These are phyloP conservation scores for Stomatorhinus ivindoensis DNA, from an alignment of 2,113 vertebrate genomes.

Conservation along the genomic window DNA sequence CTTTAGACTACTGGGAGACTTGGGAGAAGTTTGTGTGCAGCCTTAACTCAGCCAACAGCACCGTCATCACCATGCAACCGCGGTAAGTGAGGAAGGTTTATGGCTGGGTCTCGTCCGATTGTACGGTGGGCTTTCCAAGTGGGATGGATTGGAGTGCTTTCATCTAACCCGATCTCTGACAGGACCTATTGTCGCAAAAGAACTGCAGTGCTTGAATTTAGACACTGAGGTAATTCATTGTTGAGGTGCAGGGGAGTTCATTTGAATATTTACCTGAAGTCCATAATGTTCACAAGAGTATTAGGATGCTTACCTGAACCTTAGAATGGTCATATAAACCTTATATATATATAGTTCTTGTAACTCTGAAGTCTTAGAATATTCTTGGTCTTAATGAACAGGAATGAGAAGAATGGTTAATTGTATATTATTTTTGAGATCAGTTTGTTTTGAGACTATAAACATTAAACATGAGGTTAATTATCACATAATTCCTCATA, in stretches of 20 bases:
- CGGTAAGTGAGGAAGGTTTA: constrained; percentile 24
- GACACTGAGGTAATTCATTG: not conserved
- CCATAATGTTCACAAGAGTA: not conserved
- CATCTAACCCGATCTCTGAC: not conserved
- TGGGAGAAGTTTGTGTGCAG: constrained; percentile 18
- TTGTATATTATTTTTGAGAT: not conserved
- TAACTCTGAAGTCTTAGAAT: not conserved
- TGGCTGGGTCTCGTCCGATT: not conserved
- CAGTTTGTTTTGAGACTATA: not conserved
- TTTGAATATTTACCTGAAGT: not conserved
- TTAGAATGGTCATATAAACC: not conserved
- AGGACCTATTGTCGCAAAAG: not conserved
- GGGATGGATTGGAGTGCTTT: not conserved
- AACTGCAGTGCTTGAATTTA: not conserved
- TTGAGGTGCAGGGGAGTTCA: not conserved
- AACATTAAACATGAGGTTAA: not conserved
- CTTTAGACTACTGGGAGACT: constrained; percentile 31
- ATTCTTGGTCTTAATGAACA: not conserved
- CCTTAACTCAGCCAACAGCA: not conserved
- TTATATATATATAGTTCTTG: not conserved
- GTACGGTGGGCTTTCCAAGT: not conserved
- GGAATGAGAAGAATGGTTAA: not conserved
- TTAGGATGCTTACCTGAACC: not conserved
- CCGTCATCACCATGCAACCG: constrained; percentile 26
- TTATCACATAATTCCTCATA: not conserved